These are phyloP conservation scores for Elegia similella DNA, from an alignment of 2,888 invertebrate species.

Conservation along the genomic window DNA sequence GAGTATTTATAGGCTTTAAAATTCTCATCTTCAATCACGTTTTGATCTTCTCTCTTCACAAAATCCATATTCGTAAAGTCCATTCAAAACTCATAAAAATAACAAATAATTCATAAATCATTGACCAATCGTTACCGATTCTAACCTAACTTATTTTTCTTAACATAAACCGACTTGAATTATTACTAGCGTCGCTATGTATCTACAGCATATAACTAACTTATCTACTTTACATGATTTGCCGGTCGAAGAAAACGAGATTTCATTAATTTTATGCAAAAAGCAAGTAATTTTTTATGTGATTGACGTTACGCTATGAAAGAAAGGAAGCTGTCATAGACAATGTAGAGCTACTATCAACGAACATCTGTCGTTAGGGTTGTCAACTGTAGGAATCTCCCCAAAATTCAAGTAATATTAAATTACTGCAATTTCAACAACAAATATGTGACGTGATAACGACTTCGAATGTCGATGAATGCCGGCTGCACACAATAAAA, in stretches of 20 bases:
- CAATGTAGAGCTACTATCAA: constrained; percentile 53
- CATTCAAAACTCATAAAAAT: constrained; percentile 22
- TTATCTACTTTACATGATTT: constrained; percentile 2
- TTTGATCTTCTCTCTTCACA: constrained; percentile 69
- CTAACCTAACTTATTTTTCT: constrained; percentile 56
- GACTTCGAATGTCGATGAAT: too few species aligned
- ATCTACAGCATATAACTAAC: background rate
- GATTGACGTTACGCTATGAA: constrained; percentile 51
- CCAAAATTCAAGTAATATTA: background rate
- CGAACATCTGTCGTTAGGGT: constrained; percentile 58
- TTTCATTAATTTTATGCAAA: constrained; percentile 26
- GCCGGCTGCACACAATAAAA: too few species aligned
- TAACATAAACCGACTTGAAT: constrained; percentile 37
- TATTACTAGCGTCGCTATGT: constrained; percentile 28
- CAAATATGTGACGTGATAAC: too few species aligned
- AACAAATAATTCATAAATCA: constrained; percentile 29
- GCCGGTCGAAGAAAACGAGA: constrained; percentile 26
- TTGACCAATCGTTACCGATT: constrained; percentile 43
- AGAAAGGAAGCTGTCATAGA: constrained; percentile 66
- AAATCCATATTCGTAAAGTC: constrained; percentile 56
- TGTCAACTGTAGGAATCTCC: background rate
- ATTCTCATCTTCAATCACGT: constrained; percentile 60
- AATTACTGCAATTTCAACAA: too few species aligned
- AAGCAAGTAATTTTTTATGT: constrained; percentile 37
- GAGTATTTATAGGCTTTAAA: constrained; percentile 57